phyloP scores from a whole-genome alignment of 2,113 vertebrate species.

The Dipodomys stephensi region DNA sequence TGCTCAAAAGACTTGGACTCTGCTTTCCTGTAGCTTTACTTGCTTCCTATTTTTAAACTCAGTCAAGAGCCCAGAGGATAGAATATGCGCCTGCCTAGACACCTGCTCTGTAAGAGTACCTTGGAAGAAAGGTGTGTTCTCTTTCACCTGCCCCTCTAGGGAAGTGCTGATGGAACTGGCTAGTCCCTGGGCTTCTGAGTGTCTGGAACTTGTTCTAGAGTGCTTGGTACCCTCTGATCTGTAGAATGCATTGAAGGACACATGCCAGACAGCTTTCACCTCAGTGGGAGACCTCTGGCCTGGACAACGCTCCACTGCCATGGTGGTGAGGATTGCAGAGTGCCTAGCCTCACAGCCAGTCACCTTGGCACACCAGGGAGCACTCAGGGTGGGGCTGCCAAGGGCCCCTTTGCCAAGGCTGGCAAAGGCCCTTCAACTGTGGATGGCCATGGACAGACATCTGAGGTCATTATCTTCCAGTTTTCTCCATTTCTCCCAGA shows the following conservation, averaged over 20 bases:
- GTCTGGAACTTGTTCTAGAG: background rate
- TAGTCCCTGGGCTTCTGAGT: background rate
- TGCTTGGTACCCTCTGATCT: background rate
- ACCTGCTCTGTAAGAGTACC: background rate
- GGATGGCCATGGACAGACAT: background rate
- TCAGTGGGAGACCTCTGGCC: background rate
- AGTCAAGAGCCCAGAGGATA: background rate
- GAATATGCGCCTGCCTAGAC: background rate
- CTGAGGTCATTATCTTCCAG: background rate
- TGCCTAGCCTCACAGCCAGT: background rate
- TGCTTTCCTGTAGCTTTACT: constrained; percentile 18
- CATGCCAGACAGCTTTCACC: background rate
- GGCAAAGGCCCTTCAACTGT: background rate
- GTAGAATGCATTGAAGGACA: background rate
- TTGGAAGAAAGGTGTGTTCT: constrained; percentile 41
- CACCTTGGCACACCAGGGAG: background rate
- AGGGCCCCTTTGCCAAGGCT: background rate
- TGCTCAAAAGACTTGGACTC: background rate
- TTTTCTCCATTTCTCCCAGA: background rate
- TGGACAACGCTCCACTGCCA: too few species aligned
- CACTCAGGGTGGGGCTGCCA: background rate
- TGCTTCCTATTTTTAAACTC: constrained; percentile 32
- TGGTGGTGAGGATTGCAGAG: too few species aligned
- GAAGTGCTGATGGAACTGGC: background rate
- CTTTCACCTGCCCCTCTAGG: background rate